These are phyloP conservation scores for Trachelipus rathkii DNA, from an alignment of 1,140 invertebrate species.

Conservation along the genomic window DNA sequence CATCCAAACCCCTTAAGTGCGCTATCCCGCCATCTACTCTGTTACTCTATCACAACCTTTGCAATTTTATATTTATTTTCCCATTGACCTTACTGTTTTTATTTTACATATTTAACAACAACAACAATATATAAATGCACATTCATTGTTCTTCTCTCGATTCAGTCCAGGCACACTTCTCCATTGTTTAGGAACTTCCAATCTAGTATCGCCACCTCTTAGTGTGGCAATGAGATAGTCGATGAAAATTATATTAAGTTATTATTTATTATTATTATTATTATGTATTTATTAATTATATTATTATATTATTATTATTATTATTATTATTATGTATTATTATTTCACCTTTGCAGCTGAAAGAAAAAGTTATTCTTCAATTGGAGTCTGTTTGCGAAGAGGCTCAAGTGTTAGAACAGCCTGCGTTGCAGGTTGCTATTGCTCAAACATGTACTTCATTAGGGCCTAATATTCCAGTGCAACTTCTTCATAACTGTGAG, in stretches of 20 bases:
- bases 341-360: conserved; percentile 52
- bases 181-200: background rate
- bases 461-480: conserved; percentile 52
- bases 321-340: conserved; percentile 3
- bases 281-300: too few relatives aligned
- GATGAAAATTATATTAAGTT: too few relatives aligned
- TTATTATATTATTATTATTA: background rate
- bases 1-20: too few relatives aligned
- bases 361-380: conserved; percentile 67
- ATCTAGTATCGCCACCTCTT: background rate
- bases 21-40: too few relatives aligned
- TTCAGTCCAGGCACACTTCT: background rate
- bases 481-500: conserved; percentile 56
- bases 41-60: too few relatives aligned
- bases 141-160: background rate
- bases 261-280: too few relatives aligned
- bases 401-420: conserved; percentile 53
- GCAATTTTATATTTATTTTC: too few relatives aligned
- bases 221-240: too few relatives aligned
- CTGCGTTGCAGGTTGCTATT: conserved; percentile 51
- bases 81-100: too few relatives aligned
- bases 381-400: conserved; percentile 64
- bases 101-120: too few relatives aligned
- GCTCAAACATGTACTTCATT: conserved; percentile 52
- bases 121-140: too few relatives aligned